Evolutionary conservation across 2,888 invertebrate genomes (phyloP), one percentile per base, ranked within the genome.

Genomic region (Rotaria magnacalcarata): DNA sequence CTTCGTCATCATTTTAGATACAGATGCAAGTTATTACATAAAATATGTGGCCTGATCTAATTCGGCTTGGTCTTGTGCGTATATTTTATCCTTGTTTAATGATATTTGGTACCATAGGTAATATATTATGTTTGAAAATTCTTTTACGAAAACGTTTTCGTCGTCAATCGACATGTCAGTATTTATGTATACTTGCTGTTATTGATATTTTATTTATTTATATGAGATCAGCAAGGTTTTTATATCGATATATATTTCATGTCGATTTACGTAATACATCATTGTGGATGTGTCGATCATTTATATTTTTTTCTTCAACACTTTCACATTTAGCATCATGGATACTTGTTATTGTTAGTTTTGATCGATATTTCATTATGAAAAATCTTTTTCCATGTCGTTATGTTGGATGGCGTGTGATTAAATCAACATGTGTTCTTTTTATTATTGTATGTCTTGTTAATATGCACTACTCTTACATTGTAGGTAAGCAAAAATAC

Each of bases 91-190:
- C 43, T n/a, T 80, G 43, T 47, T 80, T 80, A 80, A 80, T 80
- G 43, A n/a, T 80, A 11, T 80, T 80, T n/a, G 80, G 80, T 24
- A 80, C 80, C 5, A n/a, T 80, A 14, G 80, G 80, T 10, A 80
- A 80, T 80, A 24, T 80, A 47, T n/a, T 80, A 24, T 80, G 47
- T 80, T 47, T 80, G 19, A 80, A 80, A 80, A 80, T 80, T 47
- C 80, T 80, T 80, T 6, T 80, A 24, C 80, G 80, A 16, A 80
- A 80, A 80, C 43, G 47, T 47, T 80, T 80, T 80, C 47, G 80
- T 43, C 43, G 47, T 10, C 43, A 80, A 47, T 80, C 80, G n/a
- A 80, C 80, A 11, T 80, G 80, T n/a, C 80, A 80, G n/a, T 80
- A 80, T 47, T 80, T 80, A n/a, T 43, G 47, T 43, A 24, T 80